Evolutionary conservation across 1,140 invertebrate species (phyloP).

Genomic region (Homarus americanus): DNA sequence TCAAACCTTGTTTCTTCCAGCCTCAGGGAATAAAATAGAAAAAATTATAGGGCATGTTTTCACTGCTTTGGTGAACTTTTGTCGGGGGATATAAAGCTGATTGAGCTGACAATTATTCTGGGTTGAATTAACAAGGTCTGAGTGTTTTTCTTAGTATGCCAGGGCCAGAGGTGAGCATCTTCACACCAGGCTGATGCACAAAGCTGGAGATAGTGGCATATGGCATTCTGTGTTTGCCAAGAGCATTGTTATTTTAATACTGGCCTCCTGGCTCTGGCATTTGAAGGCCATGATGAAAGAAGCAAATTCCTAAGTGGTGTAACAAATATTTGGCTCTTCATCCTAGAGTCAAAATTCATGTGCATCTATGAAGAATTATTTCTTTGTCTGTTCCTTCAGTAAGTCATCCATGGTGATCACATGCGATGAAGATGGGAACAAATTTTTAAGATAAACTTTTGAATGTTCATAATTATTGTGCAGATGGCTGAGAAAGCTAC

Average conservation of each 20-base stretch:
- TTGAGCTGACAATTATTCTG: background rate
- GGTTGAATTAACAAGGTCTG: constrained; percentile 67
- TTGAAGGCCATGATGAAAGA: constrained; percentile 14
- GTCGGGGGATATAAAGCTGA: background rate
- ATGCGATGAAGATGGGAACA: constrained; percentile 61
- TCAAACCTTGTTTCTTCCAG: constrained; percentile 65
- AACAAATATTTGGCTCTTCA: background rate
- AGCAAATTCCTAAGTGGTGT: background rate
- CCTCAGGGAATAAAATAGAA: constrained; percentile 43
- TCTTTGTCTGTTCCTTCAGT: constrained; percentile 24
- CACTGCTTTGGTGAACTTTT: background rate
- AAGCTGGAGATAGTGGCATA: constrained; percentile 30
- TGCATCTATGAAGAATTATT: background rate
- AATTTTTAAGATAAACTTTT: constrained; percentile 50
- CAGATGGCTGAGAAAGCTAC: constrained; percentile 28
- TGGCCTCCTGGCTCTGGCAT: constrained; percentile 28
- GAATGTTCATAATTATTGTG: constrained; percentile 45
- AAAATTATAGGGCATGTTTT: constrained; percentile 13
- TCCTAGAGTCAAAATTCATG: background rate
- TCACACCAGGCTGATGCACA: constrained; percentile 45
- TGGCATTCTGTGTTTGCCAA: constrained; percentile 35
- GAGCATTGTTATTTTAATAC: constrained; percentile 28
- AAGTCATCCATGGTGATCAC: constrained; percentile 48
- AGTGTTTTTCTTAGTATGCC: constrained; percentile 46
- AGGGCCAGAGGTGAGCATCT: constrained; percentile 34